Base-by-base conservation (phyloP, 2,797 vertebrate species). In the Sebastes iracundus region DNA sequence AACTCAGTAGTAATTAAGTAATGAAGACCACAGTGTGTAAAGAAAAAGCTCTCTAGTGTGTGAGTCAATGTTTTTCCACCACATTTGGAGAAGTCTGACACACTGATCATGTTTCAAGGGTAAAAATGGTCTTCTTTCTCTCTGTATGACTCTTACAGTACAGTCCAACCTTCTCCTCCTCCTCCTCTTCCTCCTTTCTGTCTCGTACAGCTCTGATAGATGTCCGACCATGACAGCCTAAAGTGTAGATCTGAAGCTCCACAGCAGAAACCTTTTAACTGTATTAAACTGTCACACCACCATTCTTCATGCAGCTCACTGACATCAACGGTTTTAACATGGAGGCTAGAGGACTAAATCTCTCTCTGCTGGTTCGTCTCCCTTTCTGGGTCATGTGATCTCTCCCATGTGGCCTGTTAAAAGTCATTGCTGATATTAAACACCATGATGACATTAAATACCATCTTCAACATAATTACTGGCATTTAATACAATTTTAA, bases 231-330 rank as follows among this genome's bases (percentile, higher is more conserved):
- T 63, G 58, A 80, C 73, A 82, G 73, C 71, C 66, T 81, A 7
- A 69, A 83, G 80, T 80, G 79, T 52, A 84, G 69, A 88, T 84
- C 71, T 85, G 69, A 89, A 79, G 74, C 87, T 75, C 73, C 72
- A 74, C 76, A 72, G 80, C 89, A 83, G 53, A 88, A 90, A 87
- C 87, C 87, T 93, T 92, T 94, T 90, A 92, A 86, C 92, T 93
- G 75, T 90, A 92, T 93, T 89, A 91, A 93, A 90, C 75, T 90
- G 91, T 91, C 87, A 91, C 69, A 73, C 32, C 63, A 25, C 61
- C 71, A 83, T 89, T 88, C 65, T 71, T 88, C 79, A 90, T 77
- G 69, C 69, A 71, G 87, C 81, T 87, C 81, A 33, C 64, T 49
- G 75, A 84, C 58, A 75, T 86, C 46, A 13, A 82, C 61, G 56